Evolutionary conservation across 2,888 invertebrate species (phyloP).

Genomic region (Hyposoter didymator): DNA sequence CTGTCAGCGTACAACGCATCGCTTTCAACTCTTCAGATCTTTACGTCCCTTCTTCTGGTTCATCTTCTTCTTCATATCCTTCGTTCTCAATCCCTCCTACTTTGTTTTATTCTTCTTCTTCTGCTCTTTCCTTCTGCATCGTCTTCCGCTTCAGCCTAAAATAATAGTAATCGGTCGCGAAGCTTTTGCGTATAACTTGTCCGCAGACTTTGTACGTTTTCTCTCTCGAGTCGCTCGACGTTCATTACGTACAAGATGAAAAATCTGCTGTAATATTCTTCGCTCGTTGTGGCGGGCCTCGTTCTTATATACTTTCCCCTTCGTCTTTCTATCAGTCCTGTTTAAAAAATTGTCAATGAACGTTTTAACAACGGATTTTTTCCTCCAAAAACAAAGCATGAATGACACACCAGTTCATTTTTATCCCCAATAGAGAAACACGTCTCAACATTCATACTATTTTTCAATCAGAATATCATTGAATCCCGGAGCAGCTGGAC

Average conservation of each 20-base stretch:
- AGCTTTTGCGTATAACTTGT: not conserved
- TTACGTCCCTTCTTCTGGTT: slow-evolving; percentile 56
- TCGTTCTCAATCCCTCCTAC: slow-evolving; percentile 39
- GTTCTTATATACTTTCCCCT: not conserved
- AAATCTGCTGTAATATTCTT: slow-evolving; percentile 18
- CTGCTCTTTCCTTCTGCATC: slow-evolving; percentile 10
- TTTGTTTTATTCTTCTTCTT: slow-evolving; percentile 18
- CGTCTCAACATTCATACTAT: not conserved
- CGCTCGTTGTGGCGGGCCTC: slow-evolving; percentile 11
- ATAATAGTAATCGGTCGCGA: slow-evolving; percentile 29
- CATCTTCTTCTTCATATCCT: slow-evolving; percentile 41
- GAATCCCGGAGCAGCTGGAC: not conserved
- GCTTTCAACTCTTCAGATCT: slow-evolving; percentile 63
- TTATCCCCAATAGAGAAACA: not conserved
- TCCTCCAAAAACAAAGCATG: not conserved
- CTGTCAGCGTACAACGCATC: slow-evolving; percentile 71
- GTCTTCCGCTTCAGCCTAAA: slow-evolving; percentile 26
- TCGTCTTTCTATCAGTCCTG: not conserved
- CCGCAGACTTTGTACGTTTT: slow-evolving; percentile 1
- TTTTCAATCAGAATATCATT: not conserved
- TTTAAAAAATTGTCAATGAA: slow-evolving; percentile 37
- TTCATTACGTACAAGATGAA: slow-evolving; percentile 9
- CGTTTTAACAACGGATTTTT: not conserved
- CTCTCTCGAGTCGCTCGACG: slow-evolving; percentile 4
- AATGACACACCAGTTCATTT: not conserved